Base-by-base conservation (phyloP, 2,797 vertebrate species). In the Neosalanx taihuensis region DNA sequence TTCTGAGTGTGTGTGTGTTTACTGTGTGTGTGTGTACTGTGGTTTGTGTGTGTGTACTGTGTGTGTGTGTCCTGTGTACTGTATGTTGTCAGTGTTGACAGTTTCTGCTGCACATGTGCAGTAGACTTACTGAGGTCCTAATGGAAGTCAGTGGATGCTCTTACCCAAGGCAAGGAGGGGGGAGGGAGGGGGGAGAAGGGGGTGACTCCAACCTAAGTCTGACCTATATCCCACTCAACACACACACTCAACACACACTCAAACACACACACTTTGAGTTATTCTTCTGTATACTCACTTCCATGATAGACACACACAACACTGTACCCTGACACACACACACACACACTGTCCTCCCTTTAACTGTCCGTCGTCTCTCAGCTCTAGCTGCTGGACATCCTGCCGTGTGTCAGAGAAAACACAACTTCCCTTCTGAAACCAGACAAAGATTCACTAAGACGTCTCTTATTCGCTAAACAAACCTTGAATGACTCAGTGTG, bases 111-210 rank as follows among this genome's bases (percentile, higher is more conserved):
- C 85, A 93, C 87, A 89, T 53, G 49, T 53, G 18, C 49, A 15
- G 49, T 92, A 92, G 90, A 92, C 92, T 94, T 92, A 94, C 79
- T 88, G 87, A 94, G 92, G 92, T 92, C 93, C 91, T 94, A 92
- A 96, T 91, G 94, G 93, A 95, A 93, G 93, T 89, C 91, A 91
- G 90, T 92, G 92, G 93, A 94, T 94, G 90, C 91, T 94, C 92
- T 94, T 86, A 95, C 95, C 94, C 58, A 91, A 86, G 95, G 95
- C 94, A 88, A 93, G 86, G 87, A 90, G 15, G 37, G 37, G 9
- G 6, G 13, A 29, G 30, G 88, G 91, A 30, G 88, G 92, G 92
- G 91, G 90, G 90, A 90, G 89, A 60, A 46, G 41, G 92, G 83
- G 86, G 87, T 93, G 94, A 95, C 91, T 87, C 87, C 89, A 92